Evolutionary conservation across 2,888 invertebrate genomes (phyloP).

Genomic region (Drosophila pullipes): DNA sequence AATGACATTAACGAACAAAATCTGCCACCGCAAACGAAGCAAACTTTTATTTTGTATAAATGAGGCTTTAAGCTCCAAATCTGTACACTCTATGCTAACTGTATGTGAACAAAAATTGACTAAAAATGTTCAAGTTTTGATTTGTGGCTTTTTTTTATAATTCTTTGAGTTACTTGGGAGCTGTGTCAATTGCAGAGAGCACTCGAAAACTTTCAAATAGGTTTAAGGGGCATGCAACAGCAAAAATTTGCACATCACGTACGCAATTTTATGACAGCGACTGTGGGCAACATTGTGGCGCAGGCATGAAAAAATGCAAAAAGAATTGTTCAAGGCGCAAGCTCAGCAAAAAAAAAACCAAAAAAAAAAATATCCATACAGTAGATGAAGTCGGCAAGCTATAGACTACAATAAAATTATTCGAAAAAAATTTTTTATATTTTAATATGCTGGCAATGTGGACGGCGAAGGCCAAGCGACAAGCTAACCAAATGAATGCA

Average conservation of each 20-base stretch:
- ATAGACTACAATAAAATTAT: constrained; percentile 77
- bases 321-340: constrained; percentile 5
- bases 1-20: constrained; percentile 38
- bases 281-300: constrained; percentile 72
- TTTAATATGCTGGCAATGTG: constrained; percentile 72
- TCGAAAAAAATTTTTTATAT: constrained; percentile 54
- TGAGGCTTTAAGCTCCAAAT: constrained; percentile 4
- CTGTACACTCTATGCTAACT: constrained; percentile 21
- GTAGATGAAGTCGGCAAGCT: constrained; percentile 59
- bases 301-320: constrained; percentile 4
- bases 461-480: constrained; percentile 12
- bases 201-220: constrained; percentile 33
- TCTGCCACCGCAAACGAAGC: constrained; percentile 10
- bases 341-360: constrained; percentile 2
- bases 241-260: constrained; percentile 57
- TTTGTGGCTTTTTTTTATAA: constrained; percentile 18
- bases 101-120: neutral
- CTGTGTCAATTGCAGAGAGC: constrained; percentile 25
- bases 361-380: constrained; percentile 3
- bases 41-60: constrained; percentile 23
- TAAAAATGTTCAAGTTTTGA: neutral
- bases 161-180: constrained; percentile 32
- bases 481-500: constrained; percentile 68
- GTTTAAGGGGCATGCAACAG: constrained; percentile 33
- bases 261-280: constrained; percentile 69